Base-by-base conservation (phyloP, 2,113 vertebrate genomes). In the Actenoides lindsayi region DNA sequence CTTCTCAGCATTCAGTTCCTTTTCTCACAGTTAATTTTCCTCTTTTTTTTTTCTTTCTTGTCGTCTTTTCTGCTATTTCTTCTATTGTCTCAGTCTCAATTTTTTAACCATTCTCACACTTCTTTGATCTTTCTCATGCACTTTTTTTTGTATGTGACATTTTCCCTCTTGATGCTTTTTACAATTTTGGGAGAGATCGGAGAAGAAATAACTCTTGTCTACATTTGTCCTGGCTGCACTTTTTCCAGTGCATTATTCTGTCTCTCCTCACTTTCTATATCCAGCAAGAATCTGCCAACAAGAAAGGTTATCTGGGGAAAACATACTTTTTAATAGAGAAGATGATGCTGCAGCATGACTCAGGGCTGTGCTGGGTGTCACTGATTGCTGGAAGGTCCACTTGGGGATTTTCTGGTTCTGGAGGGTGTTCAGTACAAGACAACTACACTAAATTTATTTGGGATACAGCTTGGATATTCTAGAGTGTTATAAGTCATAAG, bases 321-420 rank as follows among this genome's bases (percentile, higher is more conserved):
- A 7, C 10, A 35, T 39, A 73, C 21, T 67, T 95, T 93, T 82
- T 25, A 27, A 23, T 24, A 48, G 83, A 64, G 73, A 37, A 95
- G 89, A 53, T 77, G 94, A 13, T 81, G 87, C 79, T 93, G 89
- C 48, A 62, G 56, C 17, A 4, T 28, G 59, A 76, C 17, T 59
- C 16, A n/a, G 12, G 48, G 39, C 25, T 51, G 12, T 62, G 57
- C n/a, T 70, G 67, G 89, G n/a, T 59, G 71, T 70, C 41, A 73
- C 56, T 28, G 2, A 64, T 51, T 95, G 82, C 87, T 93, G 90
- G 89, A 93, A 96, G 65, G 60, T 69, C 91, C 93, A 56, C 65
- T 60, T 79, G 63, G 59, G 70, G 35, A 10, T 5, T n/a, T 27
- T 24, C 23, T 48, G 28, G 10, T 41, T 42, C 64, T 62, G 28